phyloP scores from a whole-genome alignment of 1,140 invertebrate genomes.

The Nymphalis io region DNA sequence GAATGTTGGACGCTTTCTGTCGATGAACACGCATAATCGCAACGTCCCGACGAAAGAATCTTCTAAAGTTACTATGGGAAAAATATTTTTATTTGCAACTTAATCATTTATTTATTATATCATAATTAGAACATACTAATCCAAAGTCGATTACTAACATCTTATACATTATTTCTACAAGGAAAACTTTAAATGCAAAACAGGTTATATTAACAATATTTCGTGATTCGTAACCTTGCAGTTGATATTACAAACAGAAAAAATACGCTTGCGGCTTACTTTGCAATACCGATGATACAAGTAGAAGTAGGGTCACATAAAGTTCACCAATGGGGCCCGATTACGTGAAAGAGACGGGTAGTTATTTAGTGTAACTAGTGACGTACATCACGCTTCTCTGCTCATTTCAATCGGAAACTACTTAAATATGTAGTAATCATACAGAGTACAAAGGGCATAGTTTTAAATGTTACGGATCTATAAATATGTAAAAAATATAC shows the following conservation, averaged over 20 bases:
- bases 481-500: too few relatives aligned
- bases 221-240: slow-evolving; percentile 17
- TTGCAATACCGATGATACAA: slow-evolving; percentile 16
- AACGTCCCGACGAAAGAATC: too few relatives aligned
- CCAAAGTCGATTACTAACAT: neutral
- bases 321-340: neutral
- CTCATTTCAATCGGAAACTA: neutral
- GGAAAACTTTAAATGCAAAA: neutral
- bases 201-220: neutral
- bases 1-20: too few relatives aligned
- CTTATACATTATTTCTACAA: neutral
- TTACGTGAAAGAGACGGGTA: slow-evolving; percentile 11
- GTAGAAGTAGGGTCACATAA: slow-evolving; percentile 13
- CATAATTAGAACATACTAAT: neutral
- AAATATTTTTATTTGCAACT: too few relatives aligned
- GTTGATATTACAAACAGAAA: neutral
- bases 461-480: too few relatives aligned
- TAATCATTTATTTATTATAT: too few relatives aligned
- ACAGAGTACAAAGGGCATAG: too few relatives aligned
- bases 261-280: neutral
- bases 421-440: too few relatives aligned
- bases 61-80: too few relatives aligned
- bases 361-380: neutral
- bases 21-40: too few relatives aligned
- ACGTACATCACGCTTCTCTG: neutral